These are phyloP conservation scores for Callosobruchus maculatus DNA, from an alignment of 2,888 invertebrate genomes.

Conservation along the genomic window DNA sequence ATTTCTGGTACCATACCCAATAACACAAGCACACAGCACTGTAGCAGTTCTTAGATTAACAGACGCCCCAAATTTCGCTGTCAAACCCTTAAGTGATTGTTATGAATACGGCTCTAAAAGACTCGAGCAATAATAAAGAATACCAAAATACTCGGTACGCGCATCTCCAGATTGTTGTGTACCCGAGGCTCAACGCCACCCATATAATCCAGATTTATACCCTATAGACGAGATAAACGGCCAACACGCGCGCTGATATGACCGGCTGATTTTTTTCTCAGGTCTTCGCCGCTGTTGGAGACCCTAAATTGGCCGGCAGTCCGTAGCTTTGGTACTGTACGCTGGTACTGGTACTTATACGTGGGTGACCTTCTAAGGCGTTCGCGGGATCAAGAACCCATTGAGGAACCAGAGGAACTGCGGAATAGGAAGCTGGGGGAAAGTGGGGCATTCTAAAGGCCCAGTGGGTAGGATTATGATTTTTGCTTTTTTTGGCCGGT, in stretches of 20 bases:
- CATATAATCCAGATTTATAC: not conserved
- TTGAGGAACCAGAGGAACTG: not conserved
- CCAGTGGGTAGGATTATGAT: no score
- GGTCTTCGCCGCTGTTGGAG: not conserved
- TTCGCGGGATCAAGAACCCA: constrained; percentile 19
- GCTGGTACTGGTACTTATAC: not conserved
- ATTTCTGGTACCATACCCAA: no score
- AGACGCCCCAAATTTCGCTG: no score
- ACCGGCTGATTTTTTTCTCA: not conserved
- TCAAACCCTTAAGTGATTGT: no score
- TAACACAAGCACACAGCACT: no score
- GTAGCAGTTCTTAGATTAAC: no score
- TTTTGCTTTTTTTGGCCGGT: no score
- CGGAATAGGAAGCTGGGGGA: not conserved
- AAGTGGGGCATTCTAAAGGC: not conserved
- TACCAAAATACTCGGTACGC: not conserved
- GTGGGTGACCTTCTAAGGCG: constrained; percentile 19
- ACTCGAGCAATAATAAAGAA: no score
- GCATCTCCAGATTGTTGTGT: not conserved
- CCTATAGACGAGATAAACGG: not conserved
- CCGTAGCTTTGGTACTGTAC: constrained; percentile 3
- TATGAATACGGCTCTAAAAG: no score
- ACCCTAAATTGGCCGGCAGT: not conserved
- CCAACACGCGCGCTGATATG: not conserved
- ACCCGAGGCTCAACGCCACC: not conserved